Percentiles rank a stretch among this genome's conserved stretches.
These are phyloP conservation scores for Mercenaria mercenaria DNA, from an alignment of 1,140 invertebrate genomes.

Conservation along the genomic window DNA sequence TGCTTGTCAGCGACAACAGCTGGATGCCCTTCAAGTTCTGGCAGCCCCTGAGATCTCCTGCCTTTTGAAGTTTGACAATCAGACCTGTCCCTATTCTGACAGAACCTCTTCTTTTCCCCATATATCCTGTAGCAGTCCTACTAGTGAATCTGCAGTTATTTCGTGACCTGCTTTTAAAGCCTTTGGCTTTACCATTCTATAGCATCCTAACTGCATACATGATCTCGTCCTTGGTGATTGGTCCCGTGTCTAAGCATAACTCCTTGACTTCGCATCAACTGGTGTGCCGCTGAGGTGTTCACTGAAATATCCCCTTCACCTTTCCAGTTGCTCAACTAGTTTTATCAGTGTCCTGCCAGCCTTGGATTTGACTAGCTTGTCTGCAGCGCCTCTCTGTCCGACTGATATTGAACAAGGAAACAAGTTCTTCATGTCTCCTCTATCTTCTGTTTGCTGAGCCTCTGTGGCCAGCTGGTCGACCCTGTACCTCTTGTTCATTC, in stretches of 20 bases:
- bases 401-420: slow-evolving; percentile 48
- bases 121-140: too few species aligned
- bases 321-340: slow-evolving; percentile 37
- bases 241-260: background rate
- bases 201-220: too few species aligned
- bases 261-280: background rate
- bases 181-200: too few species aligned
- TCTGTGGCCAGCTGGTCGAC: slow-evolving; percentile 32
- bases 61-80: too few species aligned
- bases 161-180: too few species aligned
- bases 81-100: too few species aligned
- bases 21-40: too few species aligned
- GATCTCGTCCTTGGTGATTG: background rate
- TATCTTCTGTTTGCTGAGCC: background rate
- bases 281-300: slow-evolving; percentile 7
- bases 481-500: slow-evolving; percentile 33
- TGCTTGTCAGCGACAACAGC: too few species aligned
- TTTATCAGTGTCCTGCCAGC: slow-evolving; percentile 32
- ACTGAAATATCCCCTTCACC: slow-evolving; percentile 57
- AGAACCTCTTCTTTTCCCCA: too few species aligned
- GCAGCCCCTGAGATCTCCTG: too few species aligned
- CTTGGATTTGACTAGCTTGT: slow-evolving; percentile 22
- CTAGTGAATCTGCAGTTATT: too few species aligned
- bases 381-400: background rate
- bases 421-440: background rate